Evolutionary conservation across 2,113 vertebrate genomes (phyloP).

Genomic region (Pelodiscus sinensis): DNA sequence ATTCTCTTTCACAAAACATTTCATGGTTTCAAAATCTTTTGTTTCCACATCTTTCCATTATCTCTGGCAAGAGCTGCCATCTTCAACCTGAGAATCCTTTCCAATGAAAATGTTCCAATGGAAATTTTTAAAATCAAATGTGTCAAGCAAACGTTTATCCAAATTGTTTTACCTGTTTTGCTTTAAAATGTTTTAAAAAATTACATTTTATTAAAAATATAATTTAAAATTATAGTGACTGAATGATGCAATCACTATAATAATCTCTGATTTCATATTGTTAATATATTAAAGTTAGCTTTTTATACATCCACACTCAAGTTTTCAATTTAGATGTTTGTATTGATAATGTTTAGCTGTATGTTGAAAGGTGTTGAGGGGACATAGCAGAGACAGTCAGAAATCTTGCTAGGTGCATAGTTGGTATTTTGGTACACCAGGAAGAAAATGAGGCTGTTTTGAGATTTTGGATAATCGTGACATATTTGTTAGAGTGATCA

Average conservation of each 20-base stretch:
- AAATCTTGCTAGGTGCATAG: conserved; percentile 45
- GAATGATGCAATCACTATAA: not conserved
- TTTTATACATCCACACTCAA: conserved; percentile 4
- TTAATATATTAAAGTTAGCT: conserved; percentile 8
- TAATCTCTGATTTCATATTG: not conserved
- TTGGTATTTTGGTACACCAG: conserved; percentile 19
- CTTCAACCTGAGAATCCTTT: not conserved
- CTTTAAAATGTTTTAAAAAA: not conserved
- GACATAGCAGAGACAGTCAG: not conserved
- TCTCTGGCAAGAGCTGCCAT: not conserved
- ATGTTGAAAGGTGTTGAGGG: conserved; percentile 20
- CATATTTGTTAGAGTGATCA: conserved; percentile 41
- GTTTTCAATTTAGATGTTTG: conserved; percentile 21
- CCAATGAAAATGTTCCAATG: not conserved
- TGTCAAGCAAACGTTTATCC: not conserved
- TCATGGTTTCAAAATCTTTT: not conserved
- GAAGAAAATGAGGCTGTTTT: not conserved
- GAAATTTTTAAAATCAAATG: too few species aligned
- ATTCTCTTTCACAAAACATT: not conserved
- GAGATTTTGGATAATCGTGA: conserved; percentile 56
- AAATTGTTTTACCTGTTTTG: not conserved
- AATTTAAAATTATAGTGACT: rapidly evolving
- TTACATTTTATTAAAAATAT: not conserved
- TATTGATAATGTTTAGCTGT: not conserved
- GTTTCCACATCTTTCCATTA: not conserved